phyloP scores from a whole-genome alignment of 2,797 vertebrate genomes.

The Acanthurus tractus region DNA sequence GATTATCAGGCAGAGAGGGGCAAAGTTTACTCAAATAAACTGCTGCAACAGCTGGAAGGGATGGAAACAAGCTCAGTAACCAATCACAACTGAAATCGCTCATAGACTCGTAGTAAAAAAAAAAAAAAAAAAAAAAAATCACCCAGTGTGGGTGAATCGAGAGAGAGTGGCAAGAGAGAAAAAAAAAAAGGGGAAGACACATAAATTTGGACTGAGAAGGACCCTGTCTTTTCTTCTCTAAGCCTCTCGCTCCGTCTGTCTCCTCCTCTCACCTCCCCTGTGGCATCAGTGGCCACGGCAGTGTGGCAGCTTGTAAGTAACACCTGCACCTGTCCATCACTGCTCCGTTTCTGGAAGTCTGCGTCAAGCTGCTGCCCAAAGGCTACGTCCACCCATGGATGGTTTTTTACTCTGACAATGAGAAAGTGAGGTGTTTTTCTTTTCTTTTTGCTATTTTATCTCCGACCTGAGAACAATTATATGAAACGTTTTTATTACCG shows the following conservation, averaged over 20 bases:
- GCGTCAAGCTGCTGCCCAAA: constrained; percentile 33
- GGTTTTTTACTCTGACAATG: constrained; percentile 26
- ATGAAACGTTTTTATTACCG: neutral
- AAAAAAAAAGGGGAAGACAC: too few species aligned
- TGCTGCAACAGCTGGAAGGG: neutral
- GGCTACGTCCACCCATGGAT: constrained; percentile 18
- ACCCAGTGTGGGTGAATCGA: neutral
- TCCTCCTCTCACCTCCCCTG: constrained; percentile 21
- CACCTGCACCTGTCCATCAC: constrained; percentile 63
- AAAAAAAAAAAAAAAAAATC: neutral
- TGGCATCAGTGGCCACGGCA: constrained; percentile 15
- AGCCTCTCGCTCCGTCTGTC: neutral
- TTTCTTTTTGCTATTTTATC: neutral
- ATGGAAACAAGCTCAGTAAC: neutral
- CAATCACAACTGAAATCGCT: too few species aligned
- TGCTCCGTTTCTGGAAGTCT: constrained; percentile 27
- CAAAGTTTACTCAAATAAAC: constrained; percentile 11
- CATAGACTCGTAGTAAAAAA: neutral
- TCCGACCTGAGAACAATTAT: neutral
- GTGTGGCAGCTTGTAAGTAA: constrained; percentile 43
- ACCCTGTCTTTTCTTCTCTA: neutral
- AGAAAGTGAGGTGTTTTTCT: neutral
- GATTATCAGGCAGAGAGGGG: constrained; percentile 6
- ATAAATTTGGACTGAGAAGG: neutral
- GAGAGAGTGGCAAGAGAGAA: neutral